Conservation (phyloP, 2,113 vertebrate species). For the Neogobius melanostomus region DNA sequence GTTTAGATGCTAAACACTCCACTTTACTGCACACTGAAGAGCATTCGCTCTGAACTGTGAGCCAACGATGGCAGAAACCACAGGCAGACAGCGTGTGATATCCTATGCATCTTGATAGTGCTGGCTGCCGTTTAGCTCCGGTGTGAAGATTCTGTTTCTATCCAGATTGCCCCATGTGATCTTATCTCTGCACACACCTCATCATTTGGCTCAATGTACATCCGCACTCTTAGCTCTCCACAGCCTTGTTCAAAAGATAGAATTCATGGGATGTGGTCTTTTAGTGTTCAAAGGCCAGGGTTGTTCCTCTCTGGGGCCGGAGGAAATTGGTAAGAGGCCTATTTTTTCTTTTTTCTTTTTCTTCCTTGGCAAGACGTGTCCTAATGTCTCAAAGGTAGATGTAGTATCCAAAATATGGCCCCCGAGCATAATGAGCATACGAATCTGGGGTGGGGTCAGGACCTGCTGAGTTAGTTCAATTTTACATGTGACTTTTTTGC, state of each 20-base stretch:
- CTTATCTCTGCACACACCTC: conserved; percentile 38
- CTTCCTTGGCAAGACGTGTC: neutral
- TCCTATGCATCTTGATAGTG: conserved; percentile 36
- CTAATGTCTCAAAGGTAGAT: too few species aligned
- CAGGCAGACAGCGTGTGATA: conserved; percentile 20
- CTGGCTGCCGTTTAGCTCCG: conserved; percentile 30
- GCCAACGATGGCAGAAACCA: conserved; percentile 17
- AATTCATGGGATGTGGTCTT: conserved; percentile 36
- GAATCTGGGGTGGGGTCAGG: too few species aligned
- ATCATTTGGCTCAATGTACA: conserved; percentile 48
- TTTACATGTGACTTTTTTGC: too few species aligned
- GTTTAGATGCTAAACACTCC: neutral
- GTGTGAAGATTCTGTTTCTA: conserved; percentile 38
- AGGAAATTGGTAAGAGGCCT: conserved; percentile 41
- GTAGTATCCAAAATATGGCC: too few species aligned
- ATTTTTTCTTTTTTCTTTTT: neutral
- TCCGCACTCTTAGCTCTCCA: conserved; percentile 31
- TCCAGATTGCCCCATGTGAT: conserved; percentile 48
- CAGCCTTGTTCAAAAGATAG: conserved; percentile 41
- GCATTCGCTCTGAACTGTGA: conserved; percentile 26
- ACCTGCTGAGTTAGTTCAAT: too few species aligned
- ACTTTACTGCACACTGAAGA: neutral
- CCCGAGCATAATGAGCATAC: too few species aligned
- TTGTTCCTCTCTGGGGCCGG: conserved; percentile 3
- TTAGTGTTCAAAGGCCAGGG: conserved; percentile 47